A percentile compares a stretch with the other conserved stretches of the same genome.
Conservation (phyloP, 2,888 invertebrate species). For the Callyntrura guangdongensis region DNA sequence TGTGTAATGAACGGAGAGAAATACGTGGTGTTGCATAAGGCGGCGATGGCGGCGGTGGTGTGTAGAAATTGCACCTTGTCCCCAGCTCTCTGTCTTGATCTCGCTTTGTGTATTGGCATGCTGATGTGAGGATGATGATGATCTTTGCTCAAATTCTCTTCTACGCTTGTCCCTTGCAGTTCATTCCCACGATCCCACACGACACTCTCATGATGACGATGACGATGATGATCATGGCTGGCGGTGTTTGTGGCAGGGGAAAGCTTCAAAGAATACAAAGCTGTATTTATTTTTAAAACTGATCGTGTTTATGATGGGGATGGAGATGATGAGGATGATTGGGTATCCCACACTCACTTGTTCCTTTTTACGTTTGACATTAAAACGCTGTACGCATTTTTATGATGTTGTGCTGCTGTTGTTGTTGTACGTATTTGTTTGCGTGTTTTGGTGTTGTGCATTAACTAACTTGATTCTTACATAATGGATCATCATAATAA, state of each 20-base stretch:
- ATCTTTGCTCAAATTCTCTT: constrained; percentile 44
- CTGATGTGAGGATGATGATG: background rate
- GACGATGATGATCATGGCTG: background rate
- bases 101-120: background rate
- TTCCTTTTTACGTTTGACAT: constrained; percentile 63
- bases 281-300: constrained; percentile 50
- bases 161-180: constrained; percentile 51
- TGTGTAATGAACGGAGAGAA: no score
- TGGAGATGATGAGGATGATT: constrained; percentile 55
- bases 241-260: background rate
- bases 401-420: background rate
- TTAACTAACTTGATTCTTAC: constrained; percentile 58
- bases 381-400: constrained; percentile 11
- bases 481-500: constrained; percentile 54
- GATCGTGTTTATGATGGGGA: constrained; percentile 22
- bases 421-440: constrained; percentile 14
- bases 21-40: constrained; percentile 23
- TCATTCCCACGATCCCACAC: constrained; percentile 76
- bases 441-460: constrained; percentile 71
- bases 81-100: background rate
- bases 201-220: constrained; percentile 37
- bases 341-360: constrained; percentile 70
- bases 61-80: constrained; percentile 66
- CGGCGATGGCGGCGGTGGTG: constrained; percentile 7
- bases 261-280: background rate